A percentile compares a stretch with the other conserved stretches of the same genome.
Conservation (phyloP, 2,113 vertebrate species). For the Lanius ludovicianus region DNA sequence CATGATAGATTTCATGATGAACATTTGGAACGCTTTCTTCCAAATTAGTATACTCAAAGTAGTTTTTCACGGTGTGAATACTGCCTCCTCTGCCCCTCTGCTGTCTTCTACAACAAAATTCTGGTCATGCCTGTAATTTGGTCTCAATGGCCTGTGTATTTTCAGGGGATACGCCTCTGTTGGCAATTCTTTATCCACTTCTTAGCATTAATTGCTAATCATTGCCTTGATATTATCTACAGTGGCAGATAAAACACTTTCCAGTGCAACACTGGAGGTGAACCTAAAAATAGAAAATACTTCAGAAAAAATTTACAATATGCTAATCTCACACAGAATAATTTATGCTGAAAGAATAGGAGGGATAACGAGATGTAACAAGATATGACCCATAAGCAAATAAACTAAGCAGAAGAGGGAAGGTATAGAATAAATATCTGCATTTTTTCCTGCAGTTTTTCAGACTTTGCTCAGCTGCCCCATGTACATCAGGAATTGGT, state of each 20-base stretch:
- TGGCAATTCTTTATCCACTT: not conserved
- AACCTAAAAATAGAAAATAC: not conserved
- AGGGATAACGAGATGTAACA: not conserved
- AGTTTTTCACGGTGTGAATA: not conserved
- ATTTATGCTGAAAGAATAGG: not conserved
- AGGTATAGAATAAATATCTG: not conserved
- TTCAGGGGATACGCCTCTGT: not conserved
- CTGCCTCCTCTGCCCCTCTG: not conserved
- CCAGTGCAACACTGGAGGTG: not conserved
- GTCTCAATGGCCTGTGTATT: not conserved
- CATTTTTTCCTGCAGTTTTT: not conserved
- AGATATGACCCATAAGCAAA: not conserved
- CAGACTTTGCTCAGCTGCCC: not conserved
- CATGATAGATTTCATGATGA: not conserved
- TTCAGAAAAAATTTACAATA: not conserved
- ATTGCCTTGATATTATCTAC: not conserved
- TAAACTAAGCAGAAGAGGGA: not conserved
- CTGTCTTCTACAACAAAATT: not conserved
- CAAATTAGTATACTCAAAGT: not conserved
- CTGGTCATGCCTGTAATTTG: not conserved
- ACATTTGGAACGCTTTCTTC: not conserved
- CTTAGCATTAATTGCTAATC: not conserved
- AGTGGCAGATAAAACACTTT: not conserved
- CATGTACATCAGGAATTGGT: not conserved
- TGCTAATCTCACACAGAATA: not conserved